A percentile compares a stretch with the other conserved stretches of the same genome.
phyloP scores from a whole-genome alignment of 2,888 invertebrate genomes.

The Brenthis daphne region DNA sequence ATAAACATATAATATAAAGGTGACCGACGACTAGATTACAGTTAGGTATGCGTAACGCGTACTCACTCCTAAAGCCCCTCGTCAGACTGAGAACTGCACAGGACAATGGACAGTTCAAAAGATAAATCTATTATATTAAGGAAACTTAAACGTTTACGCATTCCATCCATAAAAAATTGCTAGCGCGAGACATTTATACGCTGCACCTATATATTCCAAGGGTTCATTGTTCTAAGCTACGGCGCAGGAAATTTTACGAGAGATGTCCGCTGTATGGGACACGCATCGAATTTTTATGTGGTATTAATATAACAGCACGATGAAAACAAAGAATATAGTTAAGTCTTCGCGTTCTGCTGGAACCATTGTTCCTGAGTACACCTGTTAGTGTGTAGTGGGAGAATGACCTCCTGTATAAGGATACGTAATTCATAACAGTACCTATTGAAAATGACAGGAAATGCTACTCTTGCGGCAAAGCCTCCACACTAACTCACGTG shows the following conservation, averaged over 20 bases:
- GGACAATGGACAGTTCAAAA: conserved; percentile 31
- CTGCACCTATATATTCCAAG: conserved; percentile 39
- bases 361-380: conserved; percentile 67
- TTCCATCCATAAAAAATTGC: conserved; percentile 30
- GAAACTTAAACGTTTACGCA: conserved; percentile 33
- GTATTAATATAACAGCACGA: conserved; percentile 54
- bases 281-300: conserved; percentile 75
- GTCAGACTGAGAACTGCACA: conserved; percentile 19
- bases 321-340: conserved; percentile 67
- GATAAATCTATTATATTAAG: conserved; percentile 33
- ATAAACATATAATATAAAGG: conserved; percentile 53
- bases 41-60: conserved; percentile 51
- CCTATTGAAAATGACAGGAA: conserved; percentile 63
- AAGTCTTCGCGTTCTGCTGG: conserved; percentile 64
- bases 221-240: conserved; percentile 70
- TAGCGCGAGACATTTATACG: conserved; percentile 26
- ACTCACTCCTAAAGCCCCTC: conserved; percentile 14
- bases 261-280: conserved; percentile 64
- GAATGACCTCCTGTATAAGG: conserved; percentile 74
- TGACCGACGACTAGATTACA: conserved; percentile 50
- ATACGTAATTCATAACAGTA: conserved; percentile 65
- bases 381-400: conserved; percentile 53
- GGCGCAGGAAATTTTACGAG: conserved; percentile 69
- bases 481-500: conserved; percentile 52
- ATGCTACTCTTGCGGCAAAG: conserved; percentile 47